Evolutionary conservation across 2,113 vertebrate species (phyloP).

Genomic region (Potamarius usumacintae): DNA sequence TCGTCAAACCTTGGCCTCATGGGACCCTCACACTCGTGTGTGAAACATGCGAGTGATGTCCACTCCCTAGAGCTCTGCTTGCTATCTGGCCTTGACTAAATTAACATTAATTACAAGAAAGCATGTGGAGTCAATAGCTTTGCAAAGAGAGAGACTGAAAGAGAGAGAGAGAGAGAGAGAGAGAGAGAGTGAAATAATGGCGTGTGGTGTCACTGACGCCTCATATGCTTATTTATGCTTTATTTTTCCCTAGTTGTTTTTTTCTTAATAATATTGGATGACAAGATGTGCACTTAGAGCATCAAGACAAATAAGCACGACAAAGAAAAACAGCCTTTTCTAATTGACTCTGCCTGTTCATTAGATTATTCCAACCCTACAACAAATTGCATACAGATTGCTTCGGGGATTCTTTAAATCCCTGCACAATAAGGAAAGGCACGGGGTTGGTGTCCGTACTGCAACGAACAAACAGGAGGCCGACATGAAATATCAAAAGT

Average conservation of each 20-base stretch:
- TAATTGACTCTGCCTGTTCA: conserved; percentile 69
- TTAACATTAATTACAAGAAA: conserved; percentile 54
- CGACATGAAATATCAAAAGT: background rate
- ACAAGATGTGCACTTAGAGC: conserved; percentile 62
- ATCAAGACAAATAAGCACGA: conserved; percentile 54
- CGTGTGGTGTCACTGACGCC: conserved; percentile 42
- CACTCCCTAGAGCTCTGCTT: conserved; percentile 14
- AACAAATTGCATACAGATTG: conserved; percentile 69
- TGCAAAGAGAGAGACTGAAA: conserved; percentile 8
- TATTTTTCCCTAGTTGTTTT: conserved; percentile 48
- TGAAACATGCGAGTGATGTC: conserved; percentile 17
- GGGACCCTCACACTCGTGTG: background rate
- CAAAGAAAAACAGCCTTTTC: conserved; percentile 57
- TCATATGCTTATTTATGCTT: conserved; percentile 54
- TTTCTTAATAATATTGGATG: conserved; percentile 55
- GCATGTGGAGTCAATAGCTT: conserved; percentile 37
- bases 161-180: background rate
- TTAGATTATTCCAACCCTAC: conserved; percentile 64
- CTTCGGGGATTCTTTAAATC: conserved; percentile 67
- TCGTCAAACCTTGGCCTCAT: conserved; percentile 11
- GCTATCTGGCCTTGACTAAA: conserved; percentile 42
- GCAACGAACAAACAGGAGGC: conserved; percentile 15
- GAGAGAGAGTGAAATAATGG: conserved; percentile 26
- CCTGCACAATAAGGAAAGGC: conserved; percentile 65
- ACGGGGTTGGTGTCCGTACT: background rate